Conservation (phyloP, 64 coral and sea anemone species). For the Exaiptasia diaphana region DNA sequence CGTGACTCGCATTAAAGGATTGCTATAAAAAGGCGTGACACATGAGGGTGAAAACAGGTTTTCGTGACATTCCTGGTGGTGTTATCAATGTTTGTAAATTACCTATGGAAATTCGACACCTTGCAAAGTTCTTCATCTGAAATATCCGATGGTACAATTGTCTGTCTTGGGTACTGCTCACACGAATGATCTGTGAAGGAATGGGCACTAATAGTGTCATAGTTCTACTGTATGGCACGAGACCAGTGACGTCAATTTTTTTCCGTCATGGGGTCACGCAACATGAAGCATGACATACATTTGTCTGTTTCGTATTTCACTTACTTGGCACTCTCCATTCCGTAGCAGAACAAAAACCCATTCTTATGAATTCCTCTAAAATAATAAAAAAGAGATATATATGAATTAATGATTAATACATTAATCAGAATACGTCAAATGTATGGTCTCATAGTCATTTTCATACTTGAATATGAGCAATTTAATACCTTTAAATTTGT, state of each 20-base stretch:
- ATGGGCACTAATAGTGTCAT: neutral
- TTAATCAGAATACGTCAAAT: neutral
- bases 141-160: conserved; percentile 54
- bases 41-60: too few species aligned
- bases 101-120: conserved; percentile 77
- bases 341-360: conserved; percentile 22
- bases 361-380: conserved; percentile 64
- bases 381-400: neutral
- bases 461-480: too few species aligned
- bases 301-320: neutral
- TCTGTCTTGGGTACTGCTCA: conserved; percentile 50
- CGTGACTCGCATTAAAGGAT: too few species aligned
- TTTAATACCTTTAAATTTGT: conserved; percentile 84
- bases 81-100: neutral
- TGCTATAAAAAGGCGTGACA: too few species aligned
- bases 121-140: conserved; percentile 37
- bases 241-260: neutral
- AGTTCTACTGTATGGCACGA: too few species aligned
- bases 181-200: neutral
- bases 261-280: too few species aligned
- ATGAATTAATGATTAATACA: neutral
- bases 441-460: too few species aligned
- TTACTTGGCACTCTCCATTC: conserved; percentile 65
- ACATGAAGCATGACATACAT: neutral
- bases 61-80: too few species aligned